These are phyloP conservation scores for Gorsachius magnificus DNA, from an alignment of 2,797 vertebrate species.

Conservation along the genomic window DNA sequence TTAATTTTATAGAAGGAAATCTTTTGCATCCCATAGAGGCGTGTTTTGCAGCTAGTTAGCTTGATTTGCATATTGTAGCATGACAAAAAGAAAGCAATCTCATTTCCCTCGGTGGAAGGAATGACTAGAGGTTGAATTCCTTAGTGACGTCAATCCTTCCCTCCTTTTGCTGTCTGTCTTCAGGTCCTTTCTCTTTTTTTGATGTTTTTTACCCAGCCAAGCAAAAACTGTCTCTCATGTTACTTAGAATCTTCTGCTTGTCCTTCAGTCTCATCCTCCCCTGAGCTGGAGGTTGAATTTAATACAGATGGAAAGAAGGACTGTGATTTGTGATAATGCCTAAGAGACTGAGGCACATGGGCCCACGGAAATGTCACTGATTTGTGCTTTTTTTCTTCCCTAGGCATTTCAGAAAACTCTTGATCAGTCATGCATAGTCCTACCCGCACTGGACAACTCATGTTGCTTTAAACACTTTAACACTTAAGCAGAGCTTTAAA, in stretches of 20 bases:
- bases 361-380: neutral
- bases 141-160: neutral
- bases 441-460: neutral
- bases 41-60: slow-evolving; percentile 39
- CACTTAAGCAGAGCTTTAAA: neutral
- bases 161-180: neutral
- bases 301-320: neutral
- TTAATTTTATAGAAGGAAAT: slow-evolving; percentile 46
- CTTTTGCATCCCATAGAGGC: slow-evolving; percentile 36
- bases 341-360: neutral
- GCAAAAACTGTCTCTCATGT: neutral
- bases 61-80: slow-evolving; percentile 39
- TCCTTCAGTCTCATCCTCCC: neutral
- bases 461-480: too few relatives aligned
- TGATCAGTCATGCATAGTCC: neutral
- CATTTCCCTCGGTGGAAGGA: slow-evolving; percentile 35
- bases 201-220: neutral
- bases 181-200: neutral
- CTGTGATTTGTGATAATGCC: neutral
- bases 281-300: neutral
- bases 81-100: slow-evolving; percentile 41
- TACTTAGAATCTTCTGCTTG: neutral
- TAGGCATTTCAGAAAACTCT: neutral
- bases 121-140: neutral
- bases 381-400: neutral